These are phyloP conservation scores for Puntigrus tetrazona DNA, from an alignment of 2,113 vertebrate species.

Conservation along the genomic window DNA sequence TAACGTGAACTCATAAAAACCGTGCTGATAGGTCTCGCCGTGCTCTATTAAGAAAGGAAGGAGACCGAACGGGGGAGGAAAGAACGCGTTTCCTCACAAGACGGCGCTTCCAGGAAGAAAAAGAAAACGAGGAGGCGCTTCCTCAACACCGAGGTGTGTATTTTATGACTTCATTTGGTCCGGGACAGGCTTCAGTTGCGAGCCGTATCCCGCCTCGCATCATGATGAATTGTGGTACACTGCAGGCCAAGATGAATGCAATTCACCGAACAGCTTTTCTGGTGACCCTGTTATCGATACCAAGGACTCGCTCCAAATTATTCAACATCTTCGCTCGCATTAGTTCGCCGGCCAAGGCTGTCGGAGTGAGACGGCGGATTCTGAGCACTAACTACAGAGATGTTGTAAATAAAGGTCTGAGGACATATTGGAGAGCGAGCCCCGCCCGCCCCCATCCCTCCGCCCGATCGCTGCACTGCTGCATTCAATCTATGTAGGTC, in stretches of 20 bases:
- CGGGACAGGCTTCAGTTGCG: constrained; percentile 46
- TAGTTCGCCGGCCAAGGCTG: constrained; percentile 54
- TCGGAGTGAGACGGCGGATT: constrained; percentile 44
- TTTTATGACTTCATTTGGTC: constrained; percentile 59
- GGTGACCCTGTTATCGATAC: constrained; percentile 55
- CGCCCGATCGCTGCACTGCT: constrained; percentile 13
- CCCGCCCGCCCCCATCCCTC: background rate
- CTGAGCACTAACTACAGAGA: constrained; percentile 23
- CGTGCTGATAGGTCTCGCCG: background rate
- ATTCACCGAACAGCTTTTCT: constrained; percentile 58
- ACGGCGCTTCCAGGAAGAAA: constrained; percentile 27
- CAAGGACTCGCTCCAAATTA: constrained; percentile 63
- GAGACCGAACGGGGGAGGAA: background rate
- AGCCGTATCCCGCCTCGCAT: constrained; percentile 45
- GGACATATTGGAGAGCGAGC: constrained; percentile 31
- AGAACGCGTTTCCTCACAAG: constrained; percentile 16
- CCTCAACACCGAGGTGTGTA: constrained; percentile 46
- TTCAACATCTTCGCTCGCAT: constrained; percentile 53
- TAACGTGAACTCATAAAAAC: background rate
- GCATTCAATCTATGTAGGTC: constrained; percentile 37
- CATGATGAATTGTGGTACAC: constrained; percentile 57
- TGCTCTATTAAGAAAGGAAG: constrained; percentile 3
- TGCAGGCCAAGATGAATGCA: constrained; percentile 54
- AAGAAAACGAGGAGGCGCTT: background rate
- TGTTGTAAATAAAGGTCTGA: constrained; percentile 36